A percentile compares a stretch with the other conserved stretches of the same genome.
Conservation (phyloP, 1,140 invertebrate species). For the Eubasilissa regina region DNA sequence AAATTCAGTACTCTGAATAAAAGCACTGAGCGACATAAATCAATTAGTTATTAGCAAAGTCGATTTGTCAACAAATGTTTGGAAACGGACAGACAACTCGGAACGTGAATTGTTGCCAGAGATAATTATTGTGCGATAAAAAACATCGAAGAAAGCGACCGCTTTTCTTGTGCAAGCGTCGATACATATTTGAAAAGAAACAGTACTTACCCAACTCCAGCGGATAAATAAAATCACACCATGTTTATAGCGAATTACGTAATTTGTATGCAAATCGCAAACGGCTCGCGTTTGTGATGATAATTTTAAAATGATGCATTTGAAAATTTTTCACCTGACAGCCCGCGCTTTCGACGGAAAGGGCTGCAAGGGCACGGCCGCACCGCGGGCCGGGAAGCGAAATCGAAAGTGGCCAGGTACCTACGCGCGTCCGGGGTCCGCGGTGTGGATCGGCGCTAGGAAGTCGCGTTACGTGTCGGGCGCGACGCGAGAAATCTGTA, state of each 20-base stretch:
- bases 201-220: conserved; percentile 3
- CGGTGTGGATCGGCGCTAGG: conserved; percentile 11
- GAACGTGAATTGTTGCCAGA: not conserved
- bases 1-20: no score
- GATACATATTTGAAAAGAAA: conserved; percentile 6
- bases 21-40: no score
- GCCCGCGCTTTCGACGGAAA: not conserved
- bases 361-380: not conserved
- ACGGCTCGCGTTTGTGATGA: no score
- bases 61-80: no score
- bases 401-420: conserved; percentile 27
- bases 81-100: not conserved
- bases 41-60: no score
- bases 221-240: conserved; percentile 2
- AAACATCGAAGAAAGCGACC: not conserved
- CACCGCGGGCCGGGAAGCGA: not conserved
- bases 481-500: conserved; percentile 51
- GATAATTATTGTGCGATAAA: not conserved
- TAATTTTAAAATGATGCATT: no score
- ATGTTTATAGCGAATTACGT: not conserved
- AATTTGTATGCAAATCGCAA: no score
- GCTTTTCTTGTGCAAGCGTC: not conserved
- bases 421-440: not conserved
- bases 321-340: no score
- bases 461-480: conserved; percentile 37